Conservation (phyloP, 2,797 vertebrate genomes). For the Hylomyscus alleni region DNA sequence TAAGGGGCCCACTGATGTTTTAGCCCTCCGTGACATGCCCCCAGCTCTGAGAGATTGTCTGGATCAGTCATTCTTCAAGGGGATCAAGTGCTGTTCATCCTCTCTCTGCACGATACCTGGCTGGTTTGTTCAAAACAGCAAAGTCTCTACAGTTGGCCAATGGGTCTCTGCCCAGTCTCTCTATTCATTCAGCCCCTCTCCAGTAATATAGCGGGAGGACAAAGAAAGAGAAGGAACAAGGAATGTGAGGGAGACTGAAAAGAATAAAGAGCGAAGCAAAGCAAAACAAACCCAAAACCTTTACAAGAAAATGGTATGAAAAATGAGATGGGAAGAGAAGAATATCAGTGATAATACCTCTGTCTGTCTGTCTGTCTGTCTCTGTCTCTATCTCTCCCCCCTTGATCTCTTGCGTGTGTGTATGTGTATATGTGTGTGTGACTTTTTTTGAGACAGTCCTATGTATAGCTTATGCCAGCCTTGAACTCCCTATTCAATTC, state of each 20-base stretch:
- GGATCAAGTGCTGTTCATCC: neutral
- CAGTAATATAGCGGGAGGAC: neutral
- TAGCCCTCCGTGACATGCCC: neutral
- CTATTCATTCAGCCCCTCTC: neutral
- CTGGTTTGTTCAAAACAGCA: neutral
- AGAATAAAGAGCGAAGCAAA: neutral
- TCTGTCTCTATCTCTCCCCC: neutral
- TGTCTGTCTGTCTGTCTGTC: neutral
- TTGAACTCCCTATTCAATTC: neutral
- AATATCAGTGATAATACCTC: neutral
- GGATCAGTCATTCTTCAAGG: neutral
- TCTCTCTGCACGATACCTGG: neutral
- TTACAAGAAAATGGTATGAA: neutral
- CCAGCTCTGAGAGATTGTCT: neutral
- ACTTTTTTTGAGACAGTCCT: neutral
- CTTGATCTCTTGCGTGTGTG: neutral
- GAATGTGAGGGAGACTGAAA: too few species aligned
- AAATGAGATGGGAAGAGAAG: neutral
- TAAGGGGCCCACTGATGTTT: neutral
- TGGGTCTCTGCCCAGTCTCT: neutral
- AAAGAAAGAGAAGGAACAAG: neutral
- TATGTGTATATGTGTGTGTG: too few species aligned
- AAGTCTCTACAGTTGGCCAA: neutral
- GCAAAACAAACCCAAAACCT: neutral
- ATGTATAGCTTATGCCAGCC: neutral